Evolutionary conservation across 2,888 invertebrate species (phyloP).

Genomic region (Drosophila demipolita): DNA sequence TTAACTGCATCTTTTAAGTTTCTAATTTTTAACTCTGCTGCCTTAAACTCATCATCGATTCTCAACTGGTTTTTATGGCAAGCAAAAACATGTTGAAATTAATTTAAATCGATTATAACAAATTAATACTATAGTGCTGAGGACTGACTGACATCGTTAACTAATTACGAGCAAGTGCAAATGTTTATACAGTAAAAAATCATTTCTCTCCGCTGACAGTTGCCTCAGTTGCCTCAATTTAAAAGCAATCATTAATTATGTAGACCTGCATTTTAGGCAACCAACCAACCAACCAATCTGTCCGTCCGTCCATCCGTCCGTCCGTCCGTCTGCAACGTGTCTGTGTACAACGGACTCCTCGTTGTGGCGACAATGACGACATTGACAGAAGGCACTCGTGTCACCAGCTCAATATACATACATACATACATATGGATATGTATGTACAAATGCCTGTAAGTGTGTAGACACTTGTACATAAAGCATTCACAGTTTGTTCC

Average conservation of each 20-base stretch:
- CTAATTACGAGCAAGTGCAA: constrained; percentile 79
- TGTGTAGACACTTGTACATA: constrained; percentile 5
- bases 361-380: constrained; percentile 46
- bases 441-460: neutral
- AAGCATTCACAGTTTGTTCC: constrained; percentile 30
- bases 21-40: neutral
- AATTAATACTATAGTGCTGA: constrained; percentile 63
- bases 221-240: constrained; percentile 80
- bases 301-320: neutral
- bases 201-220: constrained; percentile 61
- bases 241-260: constrained; percentile 84
- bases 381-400: constrained; percentile 42
- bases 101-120: constrained; percentile 78
- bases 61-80: neutral
- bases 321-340: no score
- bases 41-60: neutral
- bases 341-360: constrained; percentile 19
- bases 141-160: constrained; percentile 55
- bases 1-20: neutral
- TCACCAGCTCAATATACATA: constrained; percentile 24
- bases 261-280: constrained; percentile 63
- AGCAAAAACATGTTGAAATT: constrained; percentile 62
- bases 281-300: constrained; percentile 4
- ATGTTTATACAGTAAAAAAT: constrained; percentile 67
- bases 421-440: neutral